Evolutionary conservation across 1,140 invertebrate species (phyloP).

Genomic region (Hormaphis cornu): DNA sequence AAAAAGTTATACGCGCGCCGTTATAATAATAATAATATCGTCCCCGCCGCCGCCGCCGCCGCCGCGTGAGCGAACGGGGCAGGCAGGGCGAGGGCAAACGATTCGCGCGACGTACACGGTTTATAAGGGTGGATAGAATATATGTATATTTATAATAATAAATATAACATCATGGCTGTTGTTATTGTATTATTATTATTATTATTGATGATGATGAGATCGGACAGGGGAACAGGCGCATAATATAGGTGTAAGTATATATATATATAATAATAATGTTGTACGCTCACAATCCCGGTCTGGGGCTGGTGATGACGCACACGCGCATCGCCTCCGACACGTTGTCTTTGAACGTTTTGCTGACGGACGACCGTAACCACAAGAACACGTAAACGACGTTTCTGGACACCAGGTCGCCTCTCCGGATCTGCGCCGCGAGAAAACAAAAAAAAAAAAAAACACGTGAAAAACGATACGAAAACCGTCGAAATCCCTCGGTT

Average conservation of each 20-base stretch:
- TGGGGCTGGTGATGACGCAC: slow-evolving; percentile 49
- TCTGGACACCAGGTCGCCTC: slow-evolving; percentile 45
- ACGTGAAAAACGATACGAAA: too few species aligned
- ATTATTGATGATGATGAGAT: not conserved
- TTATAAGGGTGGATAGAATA: too few species aligned
- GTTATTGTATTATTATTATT: too few species aligned
- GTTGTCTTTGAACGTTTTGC: slow-evolving; percentile 40
- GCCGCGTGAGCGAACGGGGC: not conserved
- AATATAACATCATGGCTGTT: too few species aligned
- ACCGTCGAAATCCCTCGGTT: too few species aligned
- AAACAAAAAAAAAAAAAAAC: not conserved
- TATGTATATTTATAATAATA: too few species aligned
- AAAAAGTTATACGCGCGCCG: not conserved
- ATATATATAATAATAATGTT: too few species aligned
- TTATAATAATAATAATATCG: not conserved
- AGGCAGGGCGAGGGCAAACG: not conserved
- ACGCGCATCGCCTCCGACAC: slow-evolving; percentile 47
- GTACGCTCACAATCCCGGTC: slow-evolving; percentile 46
- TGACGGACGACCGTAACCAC: slow-evolving; percentile 42
- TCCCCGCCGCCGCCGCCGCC: not conserved
- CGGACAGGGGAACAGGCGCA: too few species aligned
- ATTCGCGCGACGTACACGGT: too few species aligned
- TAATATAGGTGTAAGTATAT: too few species aligned
- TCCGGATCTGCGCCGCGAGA: slow-evolving; percentile 41
- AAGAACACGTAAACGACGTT: slow-evolving; percentile 47